phyloP scores from a whole-genome alignment of 2,797 vertebrate species.

The Sebastolobus altivelis region DNA sequence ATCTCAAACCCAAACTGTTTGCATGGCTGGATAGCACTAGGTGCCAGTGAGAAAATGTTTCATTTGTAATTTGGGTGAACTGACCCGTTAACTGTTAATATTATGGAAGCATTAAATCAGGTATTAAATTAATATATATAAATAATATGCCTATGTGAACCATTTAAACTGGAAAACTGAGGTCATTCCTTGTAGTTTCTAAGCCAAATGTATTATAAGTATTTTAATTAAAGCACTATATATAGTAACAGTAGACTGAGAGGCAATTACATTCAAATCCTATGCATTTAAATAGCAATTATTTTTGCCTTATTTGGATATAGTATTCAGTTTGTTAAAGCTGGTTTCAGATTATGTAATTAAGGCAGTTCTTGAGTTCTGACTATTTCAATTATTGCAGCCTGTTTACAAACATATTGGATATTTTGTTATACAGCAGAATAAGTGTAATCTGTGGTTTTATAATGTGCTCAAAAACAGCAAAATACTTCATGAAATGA shows the following conservation, averaged over 20 bases:
- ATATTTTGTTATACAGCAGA: neutral
- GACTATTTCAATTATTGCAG: conserved; percentile 10
- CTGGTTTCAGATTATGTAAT: conserved; percentile 11
- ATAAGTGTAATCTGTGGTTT: neutral
- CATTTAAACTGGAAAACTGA: neutral
- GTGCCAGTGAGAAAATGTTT: neutral
- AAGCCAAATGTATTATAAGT: neutral
- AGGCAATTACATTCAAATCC: neutral
- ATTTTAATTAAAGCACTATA: conserved; percentile 17
- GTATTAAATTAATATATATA: neutral
- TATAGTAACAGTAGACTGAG: neutral
- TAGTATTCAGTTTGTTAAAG: conserved; percentile 25
- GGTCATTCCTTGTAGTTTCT: conserved; percentile 1
- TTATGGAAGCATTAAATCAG: neutral
- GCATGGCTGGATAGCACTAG: neutral
- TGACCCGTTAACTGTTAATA: neutral
- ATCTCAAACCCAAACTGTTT: neutral
- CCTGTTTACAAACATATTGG: neutral
- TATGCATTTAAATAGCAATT: conserved; percentile 16
- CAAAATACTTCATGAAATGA: neutral
- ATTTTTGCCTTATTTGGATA: conserved; percentile 3
- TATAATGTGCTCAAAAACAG: conserved; percentile 1
- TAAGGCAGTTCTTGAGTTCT: neutral
- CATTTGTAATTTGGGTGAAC: neutral
- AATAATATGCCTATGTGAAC: neutral